Conservation (phyloP, 2,888 invertebrate genomes). For the Elmis aenea region DNA sequence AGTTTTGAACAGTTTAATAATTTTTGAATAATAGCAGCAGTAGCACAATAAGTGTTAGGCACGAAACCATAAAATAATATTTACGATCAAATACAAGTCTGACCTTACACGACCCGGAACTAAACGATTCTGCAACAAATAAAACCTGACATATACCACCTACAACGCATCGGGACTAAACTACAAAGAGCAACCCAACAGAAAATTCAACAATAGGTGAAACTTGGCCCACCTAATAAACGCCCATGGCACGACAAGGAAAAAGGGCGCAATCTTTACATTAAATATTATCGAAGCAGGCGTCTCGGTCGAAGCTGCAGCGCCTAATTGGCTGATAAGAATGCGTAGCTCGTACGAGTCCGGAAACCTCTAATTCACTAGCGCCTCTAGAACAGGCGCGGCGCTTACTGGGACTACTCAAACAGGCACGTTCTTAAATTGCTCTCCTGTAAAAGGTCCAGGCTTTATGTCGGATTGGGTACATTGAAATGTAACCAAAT, state of each 20-base stretch:
- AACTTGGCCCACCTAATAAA: too few species aligned
- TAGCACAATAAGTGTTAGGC: too few species aligned
- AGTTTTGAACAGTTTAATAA: too few species aligned
- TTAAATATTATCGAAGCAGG: conserved; percentile 24
- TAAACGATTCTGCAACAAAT: conserved; percentile 10
- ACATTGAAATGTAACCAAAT: conserved; percentile 24
- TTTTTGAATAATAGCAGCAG: too few species aligned
- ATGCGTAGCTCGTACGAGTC: conserved; percentile 38
- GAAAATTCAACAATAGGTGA: too few species aligned
- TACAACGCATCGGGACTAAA: too few species aligned
- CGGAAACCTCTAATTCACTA: conserved; percentile 35
- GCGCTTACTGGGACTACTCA: conserved; percentile 11
- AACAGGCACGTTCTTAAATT: conserved; percentile 16
- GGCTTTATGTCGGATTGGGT: conserved; percentile 22
- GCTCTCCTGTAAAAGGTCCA: conserved; percentile 13
- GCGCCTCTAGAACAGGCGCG: conserved; percentile 19
- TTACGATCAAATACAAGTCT: conserved; percentile 4
- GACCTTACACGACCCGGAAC: conserved; percentile 12
- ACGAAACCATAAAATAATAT: conserved; percentile 13
- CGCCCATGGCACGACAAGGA: too few species aligned
- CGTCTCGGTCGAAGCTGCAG: conserved; percentile 36
- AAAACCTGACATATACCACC: too few species aligned
- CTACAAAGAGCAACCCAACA: too few species aligned
- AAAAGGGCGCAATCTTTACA: conserved; percentile 6
- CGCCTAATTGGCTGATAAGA: conserved; percentile 43